A percentile compares a stretch with the other conserved stretches of the same genome.
phyloP scores from a whole-genome alignment of 1,140 invertebrate genomes.

The Nilaparvata lugens region DNA sequence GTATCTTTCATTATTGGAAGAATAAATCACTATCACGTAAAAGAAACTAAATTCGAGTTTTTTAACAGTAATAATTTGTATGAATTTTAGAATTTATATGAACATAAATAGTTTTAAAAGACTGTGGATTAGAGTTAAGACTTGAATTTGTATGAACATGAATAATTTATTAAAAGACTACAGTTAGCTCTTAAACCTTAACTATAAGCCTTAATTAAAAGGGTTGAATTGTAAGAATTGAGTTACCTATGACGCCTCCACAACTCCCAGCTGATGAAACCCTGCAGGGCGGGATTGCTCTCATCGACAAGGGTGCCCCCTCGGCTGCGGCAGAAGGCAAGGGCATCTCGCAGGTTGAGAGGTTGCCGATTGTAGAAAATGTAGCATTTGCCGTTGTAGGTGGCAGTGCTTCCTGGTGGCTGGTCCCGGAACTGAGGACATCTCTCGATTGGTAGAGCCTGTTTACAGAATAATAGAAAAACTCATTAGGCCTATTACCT shows the following conservation, averaged over 20 bases:
- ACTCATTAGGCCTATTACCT: no score
- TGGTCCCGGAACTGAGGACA: constrained; percentile 89
- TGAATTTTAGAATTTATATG: no score
- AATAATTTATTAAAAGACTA: no score
- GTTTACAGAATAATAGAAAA: constrained; percentile 2
- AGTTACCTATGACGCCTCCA: constrained; percentile 73
- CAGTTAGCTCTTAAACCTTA: no score
- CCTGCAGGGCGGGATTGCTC: constrained; percentile 87
- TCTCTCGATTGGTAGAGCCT: constrained; percentile 82
- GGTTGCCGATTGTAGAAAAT: constrained; percentile 89
- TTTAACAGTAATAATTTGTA: no score
- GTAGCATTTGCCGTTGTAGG: constrained; percentile 94
- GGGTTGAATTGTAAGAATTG: background rate
- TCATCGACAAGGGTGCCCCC: constrained; percentile 82
- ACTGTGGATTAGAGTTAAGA: no score
- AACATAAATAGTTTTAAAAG: no score
- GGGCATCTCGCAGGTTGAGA: constrained; percentile 66
- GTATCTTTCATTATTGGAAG: no score
- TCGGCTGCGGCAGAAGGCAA: constrained; percentile 67
- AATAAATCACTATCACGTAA: no score
- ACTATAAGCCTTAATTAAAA: no score
- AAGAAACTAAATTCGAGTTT: no score
- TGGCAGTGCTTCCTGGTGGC: constrained; percentile 82
- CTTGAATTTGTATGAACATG: no score
- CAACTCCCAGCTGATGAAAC: constrained; percentile 89